A percentile compares a stretch with the other conserved stretches of the same genome.
Conservation (phyloP, 1,140 invertebrate genomes). For the Drosophila sp. region DNA sequence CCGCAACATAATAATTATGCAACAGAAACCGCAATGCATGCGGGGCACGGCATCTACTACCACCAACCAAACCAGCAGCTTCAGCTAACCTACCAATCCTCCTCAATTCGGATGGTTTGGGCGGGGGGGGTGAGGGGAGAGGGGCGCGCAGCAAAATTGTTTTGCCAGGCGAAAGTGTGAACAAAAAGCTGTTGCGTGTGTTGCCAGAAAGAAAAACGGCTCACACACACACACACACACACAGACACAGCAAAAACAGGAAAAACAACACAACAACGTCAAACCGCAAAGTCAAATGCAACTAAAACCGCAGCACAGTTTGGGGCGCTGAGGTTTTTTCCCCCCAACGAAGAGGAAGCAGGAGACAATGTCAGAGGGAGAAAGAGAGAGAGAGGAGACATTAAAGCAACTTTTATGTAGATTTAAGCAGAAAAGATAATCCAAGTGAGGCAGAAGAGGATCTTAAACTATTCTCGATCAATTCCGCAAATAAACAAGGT, state of each 20-base stretch:
- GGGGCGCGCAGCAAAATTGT: constrained; percentile 70
- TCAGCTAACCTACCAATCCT: not conserved
- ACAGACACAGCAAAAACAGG: constrained; percentile 51
- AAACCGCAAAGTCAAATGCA: constrained; percentile 80
- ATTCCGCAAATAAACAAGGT: no score
- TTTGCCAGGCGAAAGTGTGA: constrained; percentile 79
- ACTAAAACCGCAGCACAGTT: constrained; percentile 75
- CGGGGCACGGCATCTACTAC: constrained; percentile 45
- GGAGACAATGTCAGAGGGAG: not conserved
- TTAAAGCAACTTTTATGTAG: constrained; percentile 43
- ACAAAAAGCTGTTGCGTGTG: constrained; percentile 80
- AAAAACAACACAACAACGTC: constrained; percentile 70
- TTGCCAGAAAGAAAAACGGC: constrained; percentile 49
- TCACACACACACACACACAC: constrained; percentile 23
- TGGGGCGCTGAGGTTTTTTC: constrained; percentile 54
- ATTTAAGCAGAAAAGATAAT: constrained; percentile 18
- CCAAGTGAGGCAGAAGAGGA: no score
- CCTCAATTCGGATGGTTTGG: constrained; percentile 7
- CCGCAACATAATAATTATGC: constrained; percentile 81
- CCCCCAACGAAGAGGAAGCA: not conserved
- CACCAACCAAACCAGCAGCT: not conserved
- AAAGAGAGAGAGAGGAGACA: not conserved
- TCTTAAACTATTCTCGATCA: no score
- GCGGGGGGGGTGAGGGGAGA: constrained; percentile 14
- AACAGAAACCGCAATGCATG: constrained; percentile 80